Evolutionary conservation across 2,113 vertebrate genomes (phyloP).

Genomic region (Paramormyrops kingsleyae): DNA sequence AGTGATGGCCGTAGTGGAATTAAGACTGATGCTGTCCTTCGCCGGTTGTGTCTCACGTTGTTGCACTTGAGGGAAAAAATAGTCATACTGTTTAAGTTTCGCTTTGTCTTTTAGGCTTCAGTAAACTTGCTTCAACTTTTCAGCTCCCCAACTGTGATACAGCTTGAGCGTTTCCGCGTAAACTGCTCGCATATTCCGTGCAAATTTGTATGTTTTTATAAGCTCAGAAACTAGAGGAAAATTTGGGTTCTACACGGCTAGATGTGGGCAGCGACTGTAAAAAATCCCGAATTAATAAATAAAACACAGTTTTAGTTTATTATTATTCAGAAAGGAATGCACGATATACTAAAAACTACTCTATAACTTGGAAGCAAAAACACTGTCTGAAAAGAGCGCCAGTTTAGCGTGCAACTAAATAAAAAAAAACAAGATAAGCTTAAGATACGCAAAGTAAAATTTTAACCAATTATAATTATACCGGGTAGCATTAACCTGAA

Average conservation of each 20-base stretch:
- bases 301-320: neutral
- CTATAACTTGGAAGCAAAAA: neutral
- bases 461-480: neutral
- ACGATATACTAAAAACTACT: neutral
- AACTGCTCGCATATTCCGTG: neutral
- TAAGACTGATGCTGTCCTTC: neutral
- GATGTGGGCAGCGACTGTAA: neutral
- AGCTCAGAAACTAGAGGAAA: neutral
- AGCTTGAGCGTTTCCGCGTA: neutral
- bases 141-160: neutral
- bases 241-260: neutral
- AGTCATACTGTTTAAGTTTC: neutral
- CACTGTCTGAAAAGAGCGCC: neutral
- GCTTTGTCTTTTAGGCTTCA: neutral
- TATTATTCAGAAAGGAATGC: neutral
- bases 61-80: neutral
- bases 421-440: neutral
- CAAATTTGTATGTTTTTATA: neutral
- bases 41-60: too few species aligned
- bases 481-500: neutral
- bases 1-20: neutral
- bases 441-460: neutral
- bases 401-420: neutral
- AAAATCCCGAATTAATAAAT: neutral
- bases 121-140: neutral